Percentiles rank a stretch among this genome's conserved stretches.
phyloP scores from a whole-genome alignment of 1,140 invertebrate genomes.

The Stegodyphus mimosarum region DNA sequence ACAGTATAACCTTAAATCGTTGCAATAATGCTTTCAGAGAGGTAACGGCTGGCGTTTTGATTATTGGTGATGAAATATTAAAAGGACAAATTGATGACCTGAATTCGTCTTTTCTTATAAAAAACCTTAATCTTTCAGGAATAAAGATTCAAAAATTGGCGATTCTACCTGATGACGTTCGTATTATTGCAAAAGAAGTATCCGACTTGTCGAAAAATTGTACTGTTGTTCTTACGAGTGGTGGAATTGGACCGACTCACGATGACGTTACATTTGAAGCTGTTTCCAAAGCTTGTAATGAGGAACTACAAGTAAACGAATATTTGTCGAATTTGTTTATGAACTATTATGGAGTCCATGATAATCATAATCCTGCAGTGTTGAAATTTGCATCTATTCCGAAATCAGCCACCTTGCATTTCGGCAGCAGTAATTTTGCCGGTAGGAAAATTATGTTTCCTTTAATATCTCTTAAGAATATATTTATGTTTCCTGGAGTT shows the following conservation, averaged over 20 bases:
- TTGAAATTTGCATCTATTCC: constrained; percentile 65
- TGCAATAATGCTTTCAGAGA: background rate
- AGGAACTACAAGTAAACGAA: constrained; percentile 72
- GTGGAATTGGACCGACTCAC: constrained; percentile 86
- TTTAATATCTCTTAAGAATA: constrained; percentile 77
- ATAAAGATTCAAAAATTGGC: constrained; percentile 78
- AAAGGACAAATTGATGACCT: constrained; percentile 81
- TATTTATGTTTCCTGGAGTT: constrained; percentile 83
- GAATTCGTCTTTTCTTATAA: constrained; percentile 78
- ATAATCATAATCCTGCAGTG: constrained; percentile 13
- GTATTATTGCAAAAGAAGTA: constrained; percentile 78
- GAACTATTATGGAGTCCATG: constrained; percentile 23
- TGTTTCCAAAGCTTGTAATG: constrained; percentile 79
- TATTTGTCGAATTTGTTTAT: background rate
- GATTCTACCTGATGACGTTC: constrained; percentile 78
- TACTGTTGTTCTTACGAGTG: constrained; percentile 80
- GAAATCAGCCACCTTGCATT: constrained; percentile 64
- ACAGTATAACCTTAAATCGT: too few species aligned
- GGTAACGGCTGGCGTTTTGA: constrained; percentile 68
- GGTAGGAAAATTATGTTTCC: constrained; percentile 71
- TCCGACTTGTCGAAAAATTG: constrained; percentile 74
- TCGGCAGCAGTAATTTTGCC: constrained; percentile 36
- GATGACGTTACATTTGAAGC: constrained; percentile 88
- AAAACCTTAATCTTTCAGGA: constrained; percentile 76
- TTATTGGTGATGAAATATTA: constrained; percentile 87